These are phyloP conservation scores for Ascaphus truei DNA, from an alignment of 2,113 vertebrate species.

Conservation along the genomic window DNA sequence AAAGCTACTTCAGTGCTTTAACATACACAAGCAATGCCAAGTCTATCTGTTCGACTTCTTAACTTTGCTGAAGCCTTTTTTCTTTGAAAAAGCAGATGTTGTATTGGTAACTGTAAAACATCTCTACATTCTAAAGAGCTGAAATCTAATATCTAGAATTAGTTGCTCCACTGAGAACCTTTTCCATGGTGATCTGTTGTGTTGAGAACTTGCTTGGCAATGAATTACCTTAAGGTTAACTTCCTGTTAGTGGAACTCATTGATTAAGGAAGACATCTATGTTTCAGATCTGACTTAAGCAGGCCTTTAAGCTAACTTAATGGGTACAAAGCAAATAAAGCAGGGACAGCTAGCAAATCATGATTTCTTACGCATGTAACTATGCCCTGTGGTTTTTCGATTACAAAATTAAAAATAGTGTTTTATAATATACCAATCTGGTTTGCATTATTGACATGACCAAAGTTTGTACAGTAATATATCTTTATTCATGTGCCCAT, in stretches of 20 bases:
- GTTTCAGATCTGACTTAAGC: constrained; percentile 42
- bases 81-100: constrained; percentile 62
- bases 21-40: constrained; percentile 44
- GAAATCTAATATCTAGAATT: constrained; percentile 61
- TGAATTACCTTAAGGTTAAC: constrained; percentile 42
- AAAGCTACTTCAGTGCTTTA: constrained; percentile 49
- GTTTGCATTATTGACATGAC: background rate
- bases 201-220: constrained; percentile 56
- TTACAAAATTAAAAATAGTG: background rate
- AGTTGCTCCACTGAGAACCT: constrained; percentile 56
- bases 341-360: background rate
- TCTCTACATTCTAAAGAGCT: constrained; percentile 54
- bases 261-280: constrained; percentile 58
- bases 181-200: constrained; percentile 62
- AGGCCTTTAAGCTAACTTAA: constrained; percentile 6
- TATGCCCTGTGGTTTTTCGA: background rate
- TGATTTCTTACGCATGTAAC: constrained; percentile 3
- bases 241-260: constrained; percentile 57
- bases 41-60: constrained; percentile 47
- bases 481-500: too few relatives aligned
- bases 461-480: too few relatives aligned
- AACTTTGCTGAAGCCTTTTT: constrained; percentile 49
- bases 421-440: background rate
- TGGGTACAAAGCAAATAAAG: constrained; percentile 4
- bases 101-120: constrained; percentile 64